These are phyloP conservation scores for Pantala flavescens DNA, from an alignment of 1,140 invertebrate genomes.

Conservation along the genomic window DNA sequence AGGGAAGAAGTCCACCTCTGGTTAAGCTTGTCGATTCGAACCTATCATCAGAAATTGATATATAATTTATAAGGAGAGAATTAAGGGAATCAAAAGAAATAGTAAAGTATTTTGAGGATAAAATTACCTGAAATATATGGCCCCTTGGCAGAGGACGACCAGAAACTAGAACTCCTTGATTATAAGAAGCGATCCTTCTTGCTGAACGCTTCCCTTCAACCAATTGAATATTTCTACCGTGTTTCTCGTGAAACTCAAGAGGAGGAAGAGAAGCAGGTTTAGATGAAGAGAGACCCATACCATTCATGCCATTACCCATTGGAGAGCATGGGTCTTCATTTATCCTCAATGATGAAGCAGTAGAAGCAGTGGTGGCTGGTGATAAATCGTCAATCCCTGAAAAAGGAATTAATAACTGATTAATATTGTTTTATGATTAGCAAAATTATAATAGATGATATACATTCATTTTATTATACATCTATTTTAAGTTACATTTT, in stretches of 20 bases:
- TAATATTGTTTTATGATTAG: too few species aligned
- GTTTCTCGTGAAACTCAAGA: constrained; percentile 50
- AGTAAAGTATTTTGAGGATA: too few species aligned
- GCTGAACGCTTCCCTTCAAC: constrained; percentile 46
- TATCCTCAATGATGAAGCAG: not conserved
- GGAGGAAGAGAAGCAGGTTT: not conserved
- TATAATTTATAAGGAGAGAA: not conserved
- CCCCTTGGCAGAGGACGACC: constrained; percentile 45
- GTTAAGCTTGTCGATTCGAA: constrained; percentile 62
- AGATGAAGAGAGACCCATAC: not conserved
- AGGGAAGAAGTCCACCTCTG: constrained; percentile 68
- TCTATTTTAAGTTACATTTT: too few species aligned
- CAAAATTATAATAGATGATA: too few species aligned
- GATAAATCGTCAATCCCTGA: not conserved
- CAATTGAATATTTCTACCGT: constrained; percentile 64
- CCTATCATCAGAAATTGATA: constrained; percentile 34
- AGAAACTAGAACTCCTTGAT: constrained; percentile 60
- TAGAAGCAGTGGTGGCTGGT: not conserved
- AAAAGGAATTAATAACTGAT: not conserved
- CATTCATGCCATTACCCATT: constrained; percentile 28
- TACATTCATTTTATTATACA: too few species aligned
- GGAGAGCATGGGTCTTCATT: not conserved
- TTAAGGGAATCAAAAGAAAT: not conserved
- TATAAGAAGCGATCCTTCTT: constrained; percentile 57
- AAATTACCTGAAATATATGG: constrained; percentile 45